Evolutionary conservation across 2,113 vertebrate genomes (phyloP), one percentile per base, ranked within the genome.

Genomic region (Zosterops borbonicus): DNA sequence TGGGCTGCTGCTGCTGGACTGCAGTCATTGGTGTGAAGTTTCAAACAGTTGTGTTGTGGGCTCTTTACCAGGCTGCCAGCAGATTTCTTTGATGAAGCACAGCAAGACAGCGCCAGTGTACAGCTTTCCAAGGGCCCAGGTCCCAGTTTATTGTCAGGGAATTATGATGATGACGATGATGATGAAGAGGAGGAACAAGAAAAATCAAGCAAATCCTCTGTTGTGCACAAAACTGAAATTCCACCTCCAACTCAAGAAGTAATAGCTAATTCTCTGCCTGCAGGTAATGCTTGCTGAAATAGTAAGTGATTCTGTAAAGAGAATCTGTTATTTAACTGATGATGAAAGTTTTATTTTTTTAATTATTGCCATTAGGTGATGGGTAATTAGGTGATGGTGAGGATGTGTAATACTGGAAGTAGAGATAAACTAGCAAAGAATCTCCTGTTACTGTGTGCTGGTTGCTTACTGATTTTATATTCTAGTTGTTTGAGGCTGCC

Each of bases 101-200:
- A 86, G 20, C 84, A 94, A 74, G 80, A 65, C 24, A 47, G 89
- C n/a, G 2, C 75, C 35, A 96, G 60, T 4, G 68, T 78, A 22
- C 42, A 67, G 15, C 35, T 92, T 63, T 62, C 74, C 74, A 98
- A 97, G 64, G 39, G 92, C 71, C 71, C 97, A 29, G 97, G 96
- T 31, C 94, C 98, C 56, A 97, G 93, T 71, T 96, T 99, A 31
- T 87, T 99, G 77, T 96, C 97, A 47, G 98, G 97, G 78, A 92
- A 98, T 84, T 99, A 99, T 8, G 98, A 98, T 2, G 98, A 98
- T 0, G 87, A 98, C 2, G 98, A 98, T 2, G 98, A 97, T 0
- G 97, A 97, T 1, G 96, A 95, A 22, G 95, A 96, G 4, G 93
- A 95, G 4, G 90, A 96, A 50, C 86, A 69, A 90, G 89, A 89